A percentile compares a stretch with the other conserved stretches of the same genome.
Conservation (phyloP, 2,797 vertebrate genomes). For the Coccyzus lansbergi region DNA sequence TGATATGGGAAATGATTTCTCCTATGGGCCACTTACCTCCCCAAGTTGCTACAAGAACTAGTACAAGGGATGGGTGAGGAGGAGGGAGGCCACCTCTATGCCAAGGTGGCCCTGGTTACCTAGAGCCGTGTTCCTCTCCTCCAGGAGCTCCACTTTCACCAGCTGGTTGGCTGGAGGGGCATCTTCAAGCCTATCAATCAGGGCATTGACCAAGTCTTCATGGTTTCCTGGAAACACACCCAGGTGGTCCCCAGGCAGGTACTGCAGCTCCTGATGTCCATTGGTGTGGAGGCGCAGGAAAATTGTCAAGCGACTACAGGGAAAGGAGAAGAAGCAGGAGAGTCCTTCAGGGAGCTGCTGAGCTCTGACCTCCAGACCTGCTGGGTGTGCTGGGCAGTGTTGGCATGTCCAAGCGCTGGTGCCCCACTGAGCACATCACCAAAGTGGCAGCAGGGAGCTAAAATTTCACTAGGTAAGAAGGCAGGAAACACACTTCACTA, state of each 20-base stretch:
- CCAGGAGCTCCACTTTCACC: constrained; percentile 93
- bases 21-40: neutral
- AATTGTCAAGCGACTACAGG: constrained; percentile 90
- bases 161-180: constrained; percentile 92
- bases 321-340: neutral
- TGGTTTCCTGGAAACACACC: constrained; percentile 95
- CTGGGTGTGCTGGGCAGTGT: neutral
- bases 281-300: constrained; percentile 93
- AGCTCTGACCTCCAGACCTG: neutral
- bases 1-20: neutral
- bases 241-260: constrained; percentile 95
- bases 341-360: accelerated
- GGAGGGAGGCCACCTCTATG: accelerated
- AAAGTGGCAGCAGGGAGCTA: neutral
- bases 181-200: constrained; percentile 93
- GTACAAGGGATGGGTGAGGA: neutral
- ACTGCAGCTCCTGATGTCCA: constrained; percentile 87
- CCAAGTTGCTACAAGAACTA: neutral
- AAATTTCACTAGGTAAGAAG: accelerated
- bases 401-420: neutral
- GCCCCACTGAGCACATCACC: accelerated
- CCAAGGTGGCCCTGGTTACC: constrained; percentile 74
- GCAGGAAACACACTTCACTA: neutral
- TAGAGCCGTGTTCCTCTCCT: constrained; percentile 93
- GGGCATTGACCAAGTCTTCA: constrained; percentile 89